These are phyloP conservation scores for Dendropsophus ebraccatus DNA, from an alignment of 2,113 vertebrate species.

Conservation along the genomic window DNA sequence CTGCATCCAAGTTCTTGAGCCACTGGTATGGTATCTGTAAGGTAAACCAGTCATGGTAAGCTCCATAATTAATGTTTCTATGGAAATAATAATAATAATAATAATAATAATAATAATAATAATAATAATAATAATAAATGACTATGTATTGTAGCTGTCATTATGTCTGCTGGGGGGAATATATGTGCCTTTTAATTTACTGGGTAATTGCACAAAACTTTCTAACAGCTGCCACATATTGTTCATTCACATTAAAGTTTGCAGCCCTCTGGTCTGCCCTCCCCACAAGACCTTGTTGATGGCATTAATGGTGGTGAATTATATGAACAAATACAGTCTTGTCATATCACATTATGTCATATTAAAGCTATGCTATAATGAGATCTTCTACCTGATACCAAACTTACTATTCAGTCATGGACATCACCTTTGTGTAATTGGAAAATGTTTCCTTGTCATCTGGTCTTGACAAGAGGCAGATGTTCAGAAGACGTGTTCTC, in stretches of 20 bases:
- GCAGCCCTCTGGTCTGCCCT: not conserved
- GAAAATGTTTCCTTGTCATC: slow-evolving; percentile 41
- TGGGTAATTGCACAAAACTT: not conserved
- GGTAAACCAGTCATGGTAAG: not conserved
- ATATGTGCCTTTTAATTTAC: not conserved
- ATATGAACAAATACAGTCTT: not conserved
- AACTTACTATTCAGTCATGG: slow-evolving; percentile 6
- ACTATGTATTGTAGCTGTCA: no score
- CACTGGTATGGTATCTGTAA: no score
- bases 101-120: no score
- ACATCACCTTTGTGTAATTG: slow-evolving; percentile 33
- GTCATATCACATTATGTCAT: slow-evolving; percentile 25
- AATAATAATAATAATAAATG: no score
- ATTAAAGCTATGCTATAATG: slow-evolving; percentile 28
- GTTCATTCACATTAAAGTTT: not conserved
- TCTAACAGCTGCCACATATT: not conserved
- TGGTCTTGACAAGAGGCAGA: slow-evolving; percentile 33
- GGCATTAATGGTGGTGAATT: slow-evolving; percentile 7
- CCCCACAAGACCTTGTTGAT: not conserved
- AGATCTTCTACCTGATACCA: not conserved
- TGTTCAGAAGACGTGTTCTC: not conserved
- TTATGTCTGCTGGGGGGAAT: not conserved
- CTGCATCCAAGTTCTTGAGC: no score
- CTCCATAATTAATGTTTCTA: not conserved
- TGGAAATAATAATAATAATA: not conserved